Evolutionary conservation across 2,797 vertebrate genomes (phyloP).

Genomic region (Tarsius wallacei): DNA sequence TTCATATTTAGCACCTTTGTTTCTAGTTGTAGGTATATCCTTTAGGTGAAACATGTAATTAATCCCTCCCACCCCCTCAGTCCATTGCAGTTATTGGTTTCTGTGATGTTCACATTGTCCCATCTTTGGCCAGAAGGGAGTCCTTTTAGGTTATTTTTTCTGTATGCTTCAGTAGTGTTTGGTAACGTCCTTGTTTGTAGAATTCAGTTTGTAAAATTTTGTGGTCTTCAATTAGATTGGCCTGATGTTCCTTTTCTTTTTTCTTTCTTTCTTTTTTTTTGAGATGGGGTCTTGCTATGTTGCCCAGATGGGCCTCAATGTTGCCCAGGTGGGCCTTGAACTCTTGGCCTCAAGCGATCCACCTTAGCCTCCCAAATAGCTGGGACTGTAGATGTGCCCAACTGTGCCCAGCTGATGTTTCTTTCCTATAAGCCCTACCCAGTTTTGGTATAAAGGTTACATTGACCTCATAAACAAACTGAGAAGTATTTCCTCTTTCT

Average conservation of each 20-base stretch:
- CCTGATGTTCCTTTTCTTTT: no score
- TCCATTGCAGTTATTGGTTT: not conserved
- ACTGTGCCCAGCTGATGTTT: not conserved
- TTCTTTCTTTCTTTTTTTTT: no score
- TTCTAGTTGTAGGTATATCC: not conserved
- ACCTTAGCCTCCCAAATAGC: no score
- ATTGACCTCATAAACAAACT: not conserved
- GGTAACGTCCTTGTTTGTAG: not conserved
- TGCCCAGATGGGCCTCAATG: no score
- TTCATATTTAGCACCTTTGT: conserved; percentile 20
- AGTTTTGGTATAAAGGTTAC: not conserved
- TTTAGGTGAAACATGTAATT: conserved; percentile 10
- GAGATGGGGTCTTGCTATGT: no score
- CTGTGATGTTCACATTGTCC: not conserved
- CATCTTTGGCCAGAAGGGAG: not conserved
- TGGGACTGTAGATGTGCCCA: no score
- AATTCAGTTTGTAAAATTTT: not conserved
- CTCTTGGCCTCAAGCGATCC: no score
- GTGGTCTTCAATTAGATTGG: no score
- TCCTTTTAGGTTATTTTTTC: not conserved
- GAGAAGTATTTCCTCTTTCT: not conserved
- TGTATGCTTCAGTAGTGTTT: not conserved
- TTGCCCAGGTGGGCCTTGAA: no score
- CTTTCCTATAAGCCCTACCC: not conserved
- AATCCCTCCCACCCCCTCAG: not conserved